phyloP scores from a whole-genome alignment of 1,140 invertebrate genomes.

The Brachionus manjavacas region DNA sequence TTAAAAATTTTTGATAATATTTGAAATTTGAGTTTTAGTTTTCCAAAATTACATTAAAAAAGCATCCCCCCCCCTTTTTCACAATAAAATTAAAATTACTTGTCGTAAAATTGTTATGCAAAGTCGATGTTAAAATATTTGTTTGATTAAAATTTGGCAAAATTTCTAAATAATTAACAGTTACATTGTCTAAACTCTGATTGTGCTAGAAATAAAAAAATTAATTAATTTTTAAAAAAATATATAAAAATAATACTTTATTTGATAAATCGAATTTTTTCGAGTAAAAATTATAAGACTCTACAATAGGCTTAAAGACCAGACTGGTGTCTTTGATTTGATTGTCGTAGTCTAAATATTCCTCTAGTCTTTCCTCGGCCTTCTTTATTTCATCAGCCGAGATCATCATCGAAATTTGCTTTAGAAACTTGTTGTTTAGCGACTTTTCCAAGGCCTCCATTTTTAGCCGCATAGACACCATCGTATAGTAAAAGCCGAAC shows the following conservation, averaged over 20 bases:
- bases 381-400: neutral
- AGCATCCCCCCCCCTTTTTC: no score
- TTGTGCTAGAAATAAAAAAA: neutral
- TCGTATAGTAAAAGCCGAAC: neutral
- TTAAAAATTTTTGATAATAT: no score
- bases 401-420: slow-evolving; percentile 2
- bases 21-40: no score
- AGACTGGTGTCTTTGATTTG: neutral
- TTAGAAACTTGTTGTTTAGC: neutral
- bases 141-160: neutral
- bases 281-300: neutral
- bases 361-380: neutral
- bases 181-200: neutral
- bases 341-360: neutral
- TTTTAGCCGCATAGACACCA: neutral
- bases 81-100: neutral
- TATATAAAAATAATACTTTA: neutral
- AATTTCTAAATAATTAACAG: neutral
- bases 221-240: neutral
- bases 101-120: neutral
- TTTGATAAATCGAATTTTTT: neutral
- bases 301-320: neutral
- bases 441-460: neutral
- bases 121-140: neutral
- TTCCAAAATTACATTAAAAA: no score